These are phyloP conservation scores for Sericinus montela DNA, from an alignment of 2,888 invertebrate species.

Conservation along the genomic window DNA sequence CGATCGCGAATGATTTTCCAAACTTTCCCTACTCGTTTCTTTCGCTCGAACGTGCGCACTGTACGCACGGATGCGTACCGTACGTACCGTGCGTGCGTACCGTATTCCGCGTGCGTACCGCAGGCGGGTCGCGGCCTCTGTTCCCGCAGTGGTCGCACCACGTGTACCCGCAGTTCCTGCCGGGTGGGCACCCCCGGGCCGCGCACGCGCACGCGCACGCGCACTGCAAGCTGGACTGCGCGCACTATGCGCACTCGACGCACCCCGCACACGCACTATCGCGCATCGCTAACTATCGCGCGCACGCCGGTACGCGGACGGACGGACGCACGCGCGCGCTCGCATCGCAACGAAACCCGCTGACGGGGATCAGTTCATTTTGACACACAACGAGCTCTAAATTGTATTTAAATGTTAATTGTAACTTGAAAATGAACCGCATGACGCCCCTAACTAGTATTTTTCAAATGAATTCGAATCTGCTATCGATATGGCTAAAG, in stretches of 20 bases:
- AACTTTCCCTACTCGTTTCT: too few species aligned
- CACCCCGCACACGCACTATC: conserved; percentile 44
- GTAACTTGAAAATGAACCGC: too few species aligned
- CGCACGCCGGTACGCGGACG: conserved; percentile 61
- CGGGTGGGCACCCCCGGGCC: conserved; percentile 88
- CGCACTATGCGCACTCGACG: conserved; percentile 66
- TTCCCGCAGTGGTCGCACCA: conserved; percentile 97
- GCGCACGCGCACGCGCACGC: conserved; percentile 35
- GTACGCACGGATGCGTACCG: too few species aligned
- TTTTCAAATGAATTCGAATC: too few species aligned
- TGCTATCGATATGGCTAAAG: too few species aligned
- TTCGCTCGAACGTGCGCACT: too few species aligned
- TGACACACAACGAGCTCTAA: too few species aligned
- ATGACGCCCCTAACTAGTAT: too few species aligned
- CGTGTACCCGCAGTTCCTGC: conserved; percentile 96
- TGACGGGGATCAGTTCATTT: too few species aligned
- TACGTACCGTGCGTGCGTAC: too few species aligned
- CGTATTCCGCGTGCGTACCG: background rate
- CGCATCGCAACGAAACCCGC: conserved; percentile 33
- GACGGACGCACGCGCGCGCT: conserved; percentile 30
- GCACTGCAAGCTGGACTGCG: conserved; percentile 14
- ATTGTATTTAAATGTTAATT: too few species aligned
- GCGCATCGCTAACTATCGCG: conserved; percentile 76
- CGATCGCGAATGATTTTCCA: too few species aligned
- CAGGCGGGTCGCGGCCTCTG: conserved; percentile 85